Percentiles rank a stretch among this genome's conserved stretches.
Evolutionary conservation across 2,113 vertebrate species (phyloP).

Genomic region (Indri indri): DNA sequence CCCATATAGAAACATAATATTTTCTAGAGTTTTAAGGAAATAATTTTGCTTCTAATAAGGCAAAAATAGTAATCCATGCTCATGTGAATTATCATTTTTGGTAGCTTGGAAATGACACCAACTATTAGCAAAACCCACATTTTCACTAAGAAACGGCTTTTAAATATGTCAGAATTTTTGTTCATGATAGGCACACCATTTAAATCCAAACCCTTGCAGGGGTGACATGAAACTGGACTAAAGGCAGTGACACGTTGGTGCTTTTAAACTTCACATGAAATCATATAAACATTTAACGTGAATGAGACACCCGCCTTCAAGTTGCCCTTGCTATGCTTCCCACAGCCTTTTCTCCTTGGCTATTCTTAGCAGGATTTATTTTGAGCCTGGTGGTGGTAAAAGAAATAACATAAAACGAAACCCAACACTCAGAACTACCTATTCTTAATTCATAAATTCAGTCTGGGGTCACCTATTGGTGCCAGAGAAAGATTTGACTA

Average conservation of each 20-base stretch:
- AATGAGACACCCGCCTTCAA: neutral
- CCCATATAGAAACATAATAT: neutral
- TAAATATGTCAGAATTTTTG: neutral
- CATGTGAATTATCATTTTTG: neutral
- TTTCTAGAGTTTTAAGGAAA: conserved; percentile 14
- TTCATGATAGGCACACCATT: neutral
- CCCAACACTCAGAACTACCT: conserved; percentile 1
- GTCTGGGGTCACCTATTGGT: neutral
- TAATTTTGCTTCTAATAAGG: neutral
- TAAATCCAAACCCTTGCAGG: neutral
- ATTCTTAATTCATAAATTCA: conserved; percentile 56
- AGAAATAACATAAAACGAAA: conserved; percentile 41
- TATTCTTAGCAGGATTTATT: conserved; percentile 45
- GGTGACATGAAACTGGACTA: neutral
- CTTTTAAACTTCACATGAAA: neutral
- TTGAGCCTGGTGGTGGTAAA: conserved; percentile 31
- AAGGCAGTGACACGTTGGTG: neutral
- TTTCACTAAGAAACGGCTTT: neutral
- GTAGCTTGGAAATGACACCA: neutral
- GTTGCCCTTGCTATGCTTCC: neutral
- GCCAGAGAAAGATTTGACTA: neutral
- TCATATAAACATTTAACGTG: neutral
- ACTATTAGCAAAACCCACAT: neutral
- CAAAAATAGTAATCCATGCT: neutral
- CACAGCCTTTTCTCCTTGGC: neutral